These are phyloP conservation scores for Laothoe populi DNA, from an alignment of 2,888 invertebrate genomes.

Conservation along the genomic window DNA sequence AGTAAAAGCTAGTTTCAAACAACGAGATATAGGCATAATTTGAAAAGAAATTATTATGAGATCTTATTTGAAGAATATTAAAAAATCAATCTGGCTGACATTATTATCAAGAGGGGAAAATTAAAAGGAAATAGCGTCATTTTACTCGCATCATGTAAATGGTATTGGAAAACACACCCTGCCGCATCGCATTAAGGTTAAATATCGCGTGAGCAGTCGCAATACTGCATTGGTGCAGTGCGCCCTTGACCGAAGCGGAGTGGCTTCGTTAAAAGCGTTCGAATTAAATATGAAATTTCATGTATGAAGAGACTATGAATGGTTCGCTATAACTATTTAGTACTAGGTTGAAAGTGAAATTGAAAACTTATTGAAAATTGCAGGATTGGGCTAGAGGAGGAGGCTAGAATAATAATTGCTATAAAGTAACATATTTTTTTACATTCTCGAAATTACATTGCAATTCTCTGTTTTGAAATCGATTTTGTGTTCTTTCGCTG, in stretches of 20 bases:
- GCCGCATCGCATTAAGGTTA: conserved; percentile 35
- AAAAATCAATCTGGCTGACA: conserved; percentile 9
- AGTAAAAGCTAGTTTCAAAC: no score
- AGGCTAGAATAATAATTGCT: no score
- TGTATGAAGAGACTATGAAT: conserved; percentile 21
- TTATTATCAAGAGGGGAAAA: conserved; percentile 1
- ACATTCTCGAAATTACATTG: no score
- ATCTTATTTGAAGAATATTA: no score
- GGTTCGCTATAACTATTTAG: conserved; percentile 3
- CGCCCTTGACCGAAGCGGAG: conserved; percentile 56
- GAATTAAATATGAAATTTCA: conserved; percentile 58
- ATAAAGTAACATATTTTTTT: no score
- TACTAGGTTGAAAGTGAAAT: conserved; percentile 5
- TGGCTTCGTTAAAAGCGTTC: conserved; percentile 45
- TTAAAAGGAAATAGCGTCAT: conserved; percentile 12
- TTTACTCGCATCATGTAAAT: neutral
- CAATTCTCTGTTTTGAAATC: no score
- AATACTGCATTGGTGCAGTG: conserved; percentile 49
- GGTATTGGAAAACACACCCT: conserved; percentile 25
- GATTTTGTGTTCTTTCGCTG: no score
- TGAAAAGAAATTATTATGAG: no score
- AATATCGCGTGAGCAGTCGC: conserved; percentile 34
- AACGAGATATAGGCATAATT: no score
- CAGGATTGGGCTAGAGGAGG: no score
- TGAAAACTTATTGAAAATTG: neutral